Base-by-base conservation (phyloP, 2,888 invertebrate genomes). In the Torymus tubicola region DNA sequence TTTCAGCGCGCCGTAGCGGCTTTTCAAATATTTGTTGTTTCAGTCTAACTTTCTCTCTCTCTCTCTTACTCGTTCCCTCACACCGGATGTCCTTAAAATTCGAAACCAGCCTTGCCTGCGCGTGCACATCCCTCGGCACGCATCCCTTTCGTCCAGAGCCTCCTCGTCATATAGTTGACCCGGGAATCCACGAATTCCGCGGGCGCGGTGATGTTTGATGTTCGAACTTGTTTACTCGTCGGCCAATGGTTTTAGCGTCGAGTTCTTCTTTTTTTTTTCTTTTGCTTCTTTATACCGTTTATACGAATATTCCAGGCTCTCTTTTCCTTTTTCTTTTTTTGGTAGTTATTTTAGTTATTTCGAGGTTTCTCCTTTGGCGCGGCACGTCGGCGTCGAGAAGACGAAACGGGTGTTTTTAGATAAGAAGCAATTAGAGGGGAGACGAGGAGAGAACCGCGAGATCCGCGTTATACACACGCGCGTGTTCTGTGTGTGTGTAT, bases 11-110 rank as follows among this genome's bases (percentile, higher is more conserved):
- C 86, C 87, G 84, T 87, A 84, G 84, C 84, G 71, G 77, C 84
- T 84, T 84, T 84, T 85, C 86, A 89, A 90, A 90, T 90, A 90
- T 90, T 90, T 90, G 87, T 89, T 87, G 87, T 89, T 88, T 86
- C 87, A 86, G 86, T 83, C 85, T 8, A n/a, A n/a, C n/a, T n/a
- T n/a, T 21, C 21, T 2, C 21, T 21, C 21, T 21, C 21, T 21
- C 21, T 21, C 21, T 21, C 21, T 21, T 21, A 2, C 42, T 42
- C 42, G 10, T 8, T 5, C 42, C 8, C 42, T 75, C 84, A n/a
- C 31, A 84, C 82, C 85, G 85, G 85, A 86, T 84, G 85, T 85
- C 81, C 84, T 82, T 83, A 83, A 82, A 80, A 70, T 50, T 65
- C 58, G 3, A 52, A n/a, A 70, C 42, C 42, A 8, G 42, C 8